These are phyloP conservation scores for Streblospio benedicti DNA, from an alignment of 1,140 invertebrate genomes.

Conservation along the genomic window DNA sequence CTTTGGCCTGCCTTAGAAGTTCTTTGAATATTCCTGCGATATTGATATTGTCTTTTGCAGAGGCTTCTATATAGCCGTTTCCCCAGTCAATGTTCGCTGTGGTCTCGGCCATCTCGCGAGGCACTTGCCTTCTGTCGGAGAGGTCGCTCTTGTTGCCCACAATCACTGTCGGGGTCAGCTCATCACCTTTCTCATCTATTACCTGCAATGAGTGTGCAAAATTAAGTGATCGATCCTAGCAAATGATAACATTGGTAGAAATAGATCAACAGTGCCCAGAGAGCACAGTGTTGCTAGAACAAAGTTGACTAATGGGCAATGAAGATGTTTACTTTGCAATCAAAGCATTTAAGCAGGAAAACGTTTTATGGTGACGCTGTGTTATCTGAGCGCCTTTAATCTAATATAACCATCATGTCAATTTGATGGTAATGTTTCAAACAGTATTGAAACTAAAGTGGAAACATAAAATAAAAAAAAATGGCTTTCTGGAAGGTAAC, in stretches of 20 bases:
- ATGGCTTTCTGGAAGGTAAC: too few species aligned
- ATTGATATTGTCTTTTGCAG: constrained; percentile 75
- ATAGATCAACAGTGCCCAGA: too few species aligned
- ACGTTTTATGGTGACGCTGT: constrained; percentile 93
- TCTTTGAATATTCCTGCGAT: constrained; percentile 64
- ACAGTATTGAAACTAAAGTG: too few species aligned
- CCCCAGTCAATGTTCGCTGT: constrained; percentile 80
- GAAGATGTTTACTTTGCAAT: too few species aligned
- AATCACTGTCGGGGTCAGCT: not conserved
- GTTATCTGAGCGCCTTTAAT: too few species aligned
- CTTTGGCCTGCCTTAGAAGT: constrained; percentile 73
- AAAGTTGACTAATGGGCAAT: too few species aligned
- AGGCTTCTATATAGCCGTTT: constrained; percentile 79
- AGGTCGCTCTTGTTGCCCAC: constrained; percentile 7
- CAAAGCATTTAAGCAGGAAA: constrained; percentile 99
- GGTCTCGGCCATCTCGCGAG: constrained; percentile 64
- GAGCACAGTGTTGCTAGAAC: too few species aligned
- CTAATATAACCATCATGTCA: too few species aligned
- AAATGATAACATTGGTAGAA: constrained; percentile 96
- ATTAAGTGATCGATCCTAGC: constrained; percentile 69
- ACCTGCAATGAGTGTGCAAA: constrained; percentile 25
- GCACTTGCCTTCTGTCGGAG: constrained; percentile 45
- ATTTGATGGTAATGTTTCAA: too few species aligned
- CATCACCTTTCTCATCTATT: not conserved
- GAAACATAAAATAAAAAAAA: too few species aligned